Percentiles rank a stretch among this genome's conserved stretches.
phyloP scores from a whole-genome alignment of 2,113 vertebrate genomes.

The Myodes glareolus region DNA sequence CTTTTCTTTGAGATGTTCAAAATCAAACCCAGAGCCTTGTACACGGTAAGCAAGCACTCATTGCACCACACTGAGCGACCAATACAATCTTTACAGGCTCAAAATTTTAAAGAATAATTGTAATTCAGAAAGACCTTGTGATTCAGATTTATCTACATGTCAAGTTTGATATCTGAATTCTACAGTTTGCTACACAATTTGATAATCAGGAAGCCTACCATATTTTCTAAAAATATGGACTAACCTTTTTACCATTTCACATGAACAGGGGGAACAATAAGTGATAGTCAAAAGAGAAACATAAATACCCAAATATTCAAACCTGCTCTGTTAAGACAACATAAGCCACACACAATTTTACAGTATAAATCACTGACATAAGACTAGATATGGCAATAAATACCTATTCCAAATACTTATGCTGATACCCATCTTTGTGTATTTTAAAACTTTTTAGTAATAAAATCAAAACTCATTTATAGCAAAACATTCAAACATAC shows the following conservation, averaged over 20 bases:
- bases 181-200: constrained; percentile 29
- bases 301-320: constrained; percentile 3
- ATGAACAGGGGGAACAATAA: constrained; percentile 17
- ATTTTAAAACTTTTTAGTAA: constrained; percentile 49
- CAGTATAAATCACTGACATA: not conserved
- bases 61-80: not conserved
- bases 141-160: not conserved
- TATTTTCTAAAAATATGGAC: constrained; percentile 40
- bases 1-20: not conserved
- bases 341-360: constrained; percentile 31
- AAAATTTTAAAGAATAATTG: not conserved
- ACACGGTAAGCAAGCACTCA: not conserved
- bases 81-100: not conserved
- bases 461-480: constrained; percentile 33
- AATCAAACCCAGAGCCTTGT: not conserved
- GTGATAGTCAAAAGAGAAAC: constrained; percentile 29
- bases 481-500: constrained; percentile 37
- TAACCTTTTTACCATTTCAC: constrained; percentile 37
- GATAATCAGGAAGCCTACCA: constrained; percentile 45
- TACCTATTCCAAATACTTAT: constrained; percentile 7
- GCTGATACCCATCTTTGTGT: not conserved
- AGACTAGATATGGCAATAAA: not conserved
- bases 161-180: constrained; percentile 21
- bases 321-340: not conserved
- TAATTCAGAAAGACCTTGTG: not conserved